Base-by-base conservation (phyloP, 2,888 invertebrate genomes). In the Microctonus hyperodae region DNA sequence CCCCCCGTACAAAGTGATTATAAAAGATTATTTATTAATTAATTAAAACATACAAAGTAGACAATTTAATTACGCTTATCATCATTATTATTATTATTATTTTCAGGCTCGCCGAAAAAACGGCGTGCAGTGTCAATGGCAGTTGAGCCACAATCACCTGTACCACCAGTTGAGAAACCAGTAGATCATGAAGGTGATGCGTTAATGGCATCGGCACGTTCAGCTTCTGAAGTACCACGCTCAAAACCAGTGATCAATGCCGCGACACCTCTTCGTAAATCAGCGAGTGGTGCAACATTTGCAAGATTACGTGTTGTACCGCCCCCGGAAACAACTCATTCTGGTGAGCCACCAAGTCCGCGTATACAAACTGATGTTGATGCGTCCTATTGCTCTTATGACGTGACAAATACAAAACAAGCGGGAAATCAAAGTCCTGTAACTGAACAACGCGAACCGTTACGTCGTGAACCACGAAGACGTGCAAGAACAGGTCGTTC, bases 221-320 rank as follows among this genome's bases (percentile, higher is more conserved):
- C 87, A 20, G 85, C 82, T n/a, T 82, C 81, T 9, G 85, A 83
- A 66, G 77, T 82, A n/a, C 78, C 78, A 58, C 79, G 83, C 11
- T 72, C 78, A 13, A 83, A 81, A 65, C 73, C 74, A n/a, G 57
- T 73, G 2, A 70, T 75, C 1, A 80, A 78, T 58, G 73, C 78
- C 28, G 73, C 77, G 4, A 70, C 78, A 50, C 79, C 82, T 3
- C 72, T 83, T 11, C 76, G 83, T 1, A 83, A 83, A 69, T 83
- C 83, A 6, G 81, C 83, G 0, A 83, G 83, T 35, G 90, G 91
- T 0, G 90, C 92, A 7, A 91, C 92, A 0, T 86, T 92, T 76
- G 92, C 92, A 0, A 86, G 93, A 0, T 85, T 93, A 50, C 88
- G 93, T 6, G 92, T 92, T 6, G 89, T 91, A 48, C 88, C 89